These are phyloP conservation scores for Aleiodes sp. DNA, from an alignment of 1,140 invertebrate genomes.

Conservation along the genomic window DNA sequence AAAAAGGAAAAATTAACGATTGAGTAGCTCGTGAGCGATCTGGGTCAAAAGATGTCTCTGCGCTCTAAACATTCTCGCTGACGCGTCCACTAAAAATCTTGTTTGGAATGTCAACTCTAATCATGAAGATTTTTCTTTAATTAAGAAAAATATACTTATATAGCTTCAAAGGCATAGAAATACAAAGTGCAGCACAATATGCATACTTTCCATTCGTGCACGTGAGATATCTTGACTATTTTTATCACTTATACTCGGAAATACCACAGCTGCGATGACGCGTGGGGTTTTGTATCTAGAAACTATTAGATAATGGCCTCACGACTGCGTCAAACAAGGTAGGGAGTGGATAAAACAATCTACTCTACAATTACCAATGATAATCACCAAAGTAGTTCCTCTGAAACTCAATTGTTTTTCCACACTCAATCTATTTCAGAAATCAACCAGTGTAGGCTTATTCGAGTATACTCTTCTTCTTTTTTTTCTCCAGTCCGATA, in stretches of 20 bases:
- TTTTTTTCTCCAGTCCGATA: not conserved
- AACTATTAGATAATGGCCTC: conserved; percentile 10
- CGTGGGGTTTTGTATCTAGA: no score
- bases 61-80: conserved; percentile 12
- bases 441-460: no score
- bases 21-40: conserved; percentile 3
- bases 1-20: conserved; percentile 1
- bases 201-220: conserved; percentile 8
- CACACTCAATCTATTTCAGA: no score
- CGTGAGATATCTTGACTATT: conserved; percentile 18
- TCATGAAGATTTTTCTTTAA: not conserved
- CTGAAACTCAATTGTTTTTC: not conserved
- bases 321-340: not conserved
- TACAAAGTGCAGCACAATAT: conserved; percentile 21
- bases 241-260: conserved; percentile 19
- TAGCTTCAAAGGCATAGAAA: not conserved
- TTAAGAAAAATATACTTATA: not conserved
- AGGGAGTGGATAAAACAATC: not conserved
- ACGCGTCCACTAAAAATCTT: not conserved
- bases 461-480: no score
- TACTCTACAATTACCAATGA: no score
- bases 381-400: not conserved
- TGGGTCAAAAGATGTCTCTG: conserved; percentile 25
- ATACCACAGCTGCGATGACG: conserved; percentile 15
- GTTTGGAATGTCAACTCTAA: not conserved